phyloP scores from a whole-genome alignment of 2,888 invertebrate species.

The Drosophila paranaensis region DNA sequence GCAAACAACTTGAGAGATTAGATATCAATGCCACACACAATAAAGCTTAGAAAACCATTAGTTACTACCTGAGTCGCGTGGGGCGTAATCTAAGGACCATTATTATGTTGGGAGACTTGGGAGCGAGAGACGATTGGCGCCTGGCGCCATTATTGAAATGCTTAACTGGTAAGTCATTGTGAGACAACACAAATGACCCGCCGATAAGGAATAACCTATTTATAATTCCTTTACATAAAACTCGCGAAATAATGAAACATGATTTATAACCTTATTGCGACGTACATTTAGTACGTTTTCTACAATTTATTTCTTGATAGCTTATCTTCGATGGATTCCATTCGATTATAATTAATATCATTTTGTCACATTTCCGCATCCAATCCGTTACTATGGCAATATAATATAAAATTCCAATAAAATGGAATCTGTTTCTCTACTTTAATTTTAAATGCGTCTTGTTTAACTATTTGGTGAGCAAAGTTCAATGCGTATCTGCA shows the following conservation, averaged over 20 bases:
- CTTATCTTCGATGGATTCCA: slow-evolving; percentile 39
- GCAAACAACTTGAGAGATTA: slow-evolving; percentile 42
- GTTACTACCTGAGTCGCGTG: background rate
- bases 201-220: slow-evolving; percentile 30
- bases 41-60: background rate
- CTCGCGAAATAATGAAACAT: slow-evolving; percentile 12
- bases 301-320: slow-evolving; percentile 29
- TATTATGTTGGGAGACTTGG: too few relatives aligned
- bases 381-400: background rate
- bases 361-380: background rate
- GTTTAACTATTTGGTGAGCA: slow-evolving; percentile 1
- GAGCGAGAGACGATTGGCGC: background rate
- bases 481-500: slow-evolving; percentile 21
- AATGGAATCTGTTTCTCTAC: background rate
- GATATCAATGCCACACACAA: background rate
- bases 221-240: slow-evolving; percentile 44
- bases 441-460: slow-evolving; percentile 14
- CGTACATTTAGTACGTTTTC: slow-evolving; percentile 21
- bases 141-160: background rate
- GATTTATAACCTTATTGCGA: slow-evolving; percentile 42
- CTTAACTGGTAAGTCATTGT: slow-evolving; percentile 29
- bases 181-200: slow-evolving; percentile 35
- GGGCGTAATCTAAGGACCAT: background rate
- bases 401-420: background rate
- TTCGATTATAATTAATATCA: slow-evolving; percentile 16